A percentile compares a stretch with the other conserved stretches of the same genome.
These are phyloP conservation scores for Delphinapterus leucas DNA, from an alignment of 2,113 vertebrate genomes.

Conservation along the genomic window DNA sequence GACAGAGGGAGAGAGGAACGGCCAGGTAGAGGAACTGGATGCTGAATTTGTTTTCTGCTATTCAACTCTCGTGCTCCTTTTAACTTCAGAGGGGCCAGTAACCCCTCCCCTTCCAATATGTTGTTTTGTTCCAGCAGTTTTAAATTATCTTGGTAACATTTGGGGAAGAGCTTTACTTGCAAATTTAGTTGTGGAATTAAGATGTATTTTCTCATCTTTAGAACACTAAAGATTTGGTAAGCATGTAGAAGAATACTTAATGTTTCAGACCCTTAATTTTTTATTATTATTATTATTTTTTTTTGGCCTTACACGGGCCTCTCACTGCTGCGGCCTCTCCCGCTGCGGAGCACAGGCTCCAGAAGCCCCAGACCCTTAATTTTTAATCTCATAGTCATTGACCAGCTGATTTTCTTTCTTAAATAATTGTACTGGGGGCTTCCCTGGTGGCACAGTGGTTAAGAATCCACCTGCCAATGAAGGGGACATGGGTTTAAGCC, in stretches of 20 bases:
- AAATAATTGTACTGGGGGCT: neutral
- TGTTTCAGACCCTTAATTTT: neutral
- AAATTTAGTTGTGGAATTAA: neutral
- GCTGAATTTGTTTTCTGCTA: neutral
- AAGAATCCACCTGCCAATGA: too few relatives aligned
- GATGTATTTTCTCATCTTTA: neutral
- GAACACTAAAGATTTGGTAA: neutral
- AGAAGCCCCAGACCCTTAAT: neutral
- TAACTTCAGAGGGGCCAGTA: accelerated
- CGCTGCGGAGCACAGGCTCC: too few relatives aligned
- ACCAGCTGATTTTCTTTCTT: neutral
- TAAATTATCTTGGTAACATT: neutral
- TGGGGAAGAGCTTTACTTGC: neutral
- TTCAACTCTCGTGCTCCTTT: neutral
- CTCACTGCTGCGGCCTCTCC: too few relatives aligned
- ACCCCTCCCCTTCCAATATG: neutral
- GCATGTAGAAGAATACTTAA: neutral
- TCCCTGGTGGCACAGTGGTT: too few relatives aligned
- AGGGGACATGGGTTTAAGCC: too few relatives aligned
- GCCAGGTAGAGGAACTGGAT: neutral
- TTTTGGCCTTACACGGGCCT: too few relatives aligned
- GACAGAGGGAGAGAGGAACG: neutral
- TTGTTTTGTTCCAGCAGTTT: neutral
- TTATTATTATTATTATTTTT: neutral
- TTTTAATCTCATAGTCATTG: neutral